Percentiles rank a stretch among this genome's conserved stretches.
Conservation (phyloP, 2,797 vertebrate species). For the Sebastes trivittatus region DNA sequence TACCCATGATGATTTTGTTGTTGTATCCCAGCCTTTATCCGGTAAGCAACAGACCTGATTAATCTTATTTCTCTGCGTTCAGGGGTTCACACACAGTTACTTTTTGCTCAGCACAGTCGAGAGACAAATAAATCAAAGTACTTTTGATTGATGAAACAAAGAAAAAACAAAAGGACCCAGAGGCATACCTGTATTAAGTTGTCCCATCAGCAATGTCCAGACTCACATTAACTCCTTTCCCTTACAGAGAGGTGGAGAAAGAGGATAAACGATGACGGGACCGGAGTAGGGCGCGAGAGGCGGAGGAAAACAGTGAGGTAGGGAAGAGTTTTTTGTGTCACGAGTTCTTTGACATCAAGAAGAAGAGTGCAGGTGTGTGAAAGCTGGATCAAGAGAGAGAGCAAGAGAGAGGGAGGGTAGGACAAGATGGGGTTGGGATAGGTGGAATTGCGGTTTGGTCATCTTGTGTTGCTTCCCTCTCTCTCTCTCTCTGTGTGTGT, state of each 20-base stretch:
- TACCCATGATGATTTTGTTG: neutral
- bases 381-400: conserved; percentile 31
- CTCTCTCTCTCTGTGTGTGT: conserved; percentile 5
- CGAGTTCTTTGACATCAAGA: conserved; percentile 28
- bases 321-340: conserved; percentile 35
- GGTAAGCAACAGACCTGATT: neutral
- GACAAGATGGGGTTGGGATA: conserved; percentile 27
- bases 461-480: conserved; percentile 23
- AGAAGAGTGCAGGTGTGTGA: conserved; percentile 56
- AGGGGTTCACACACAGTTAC: neutral
- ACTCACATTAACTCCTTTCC: conserved; percentile 50
- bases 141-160: conserved; percentile 9
- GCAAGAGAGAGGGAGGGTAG: conserved; percentile 24
- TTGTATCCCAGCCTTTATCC: neutral
- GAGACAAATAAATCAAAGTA: neutral
- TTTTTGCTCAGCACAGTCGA: neutral
- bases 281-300: conserved; percentile 20
- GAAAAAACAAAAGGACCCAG: neutral
- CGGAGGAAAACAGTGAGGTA: conserved; percentile 18
- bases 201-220: conserved; percentile 20
- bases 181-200: conserved; percentile 63
- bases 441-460: conserved; percentile 22
- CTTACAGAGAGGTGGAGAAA: conserved; percentile 15
- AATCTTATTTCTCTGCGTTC: neutral
- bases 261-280: conserved; percentile 25